phyloP scores from a whole-genome alignment of 2,888 invertebrate species.

The Drosophila quinaria region DNA sequence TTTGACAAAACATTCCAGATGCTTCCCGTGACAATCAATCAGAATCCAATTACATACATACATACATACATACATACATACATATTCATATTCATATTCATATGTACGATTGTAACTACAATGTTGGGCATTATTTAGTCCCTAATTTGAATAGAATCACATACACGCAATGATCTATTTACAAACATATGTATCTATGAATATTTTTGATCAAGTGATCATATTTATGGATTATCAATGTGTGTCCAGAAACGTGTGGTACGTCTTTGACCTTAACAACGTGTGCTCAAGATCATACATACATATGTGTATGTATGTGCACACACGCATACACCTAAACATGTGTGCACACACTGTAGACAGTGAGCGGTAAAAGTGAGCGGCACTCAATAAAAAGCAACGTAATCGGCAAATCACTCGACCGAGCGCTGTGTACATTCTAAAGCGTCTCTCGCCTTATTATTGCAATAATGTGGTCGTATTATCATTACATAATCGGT shows the following conservation, averaged over 20 bases:
- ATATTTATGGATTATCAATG: constrained; percentile 53
- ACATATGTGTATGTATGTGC: constrained; percentile 4
- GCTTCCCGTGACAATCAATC: constrained; percentile 37
- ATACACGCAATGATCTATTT: background rate
- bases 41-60: constrained; percentile 2
- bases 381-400: constrained; percentile 36
- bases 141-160: constrained; percentile 2
- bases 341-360: constrained; percentile 7
- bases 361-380: constrained; percentile 43
- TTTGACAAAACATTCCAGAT: constrained; percentile 35
- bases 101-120: constrained; percentile 2
- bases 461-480: constrained; percentile 56
- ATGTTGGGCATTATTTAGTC: constrained; percentile 1
- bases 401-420: constrained; percentile 57
- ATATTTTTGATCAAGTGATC: constrained; percentile 21
- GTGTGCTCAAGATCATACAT: constrained; percentile 64
- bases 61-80: background rate
- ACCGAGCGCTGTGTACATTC: constrained; percentile 50
- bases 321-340: background rate
- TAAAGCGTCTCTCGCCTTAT: constrained; percentile 46
- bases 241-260: constrained; percentile 29
- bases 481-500: constrained; percentile 73
- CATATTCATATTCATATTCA: background rate
- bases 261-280: constrained; percentile 70
- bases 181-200: constrained; percentile 4